Evolutionary conservation across 2,797 vertebrate species (phyloP), one percentile per base, ranked within the genome.

Genomic region (Manis pentadactyla): DNA sequence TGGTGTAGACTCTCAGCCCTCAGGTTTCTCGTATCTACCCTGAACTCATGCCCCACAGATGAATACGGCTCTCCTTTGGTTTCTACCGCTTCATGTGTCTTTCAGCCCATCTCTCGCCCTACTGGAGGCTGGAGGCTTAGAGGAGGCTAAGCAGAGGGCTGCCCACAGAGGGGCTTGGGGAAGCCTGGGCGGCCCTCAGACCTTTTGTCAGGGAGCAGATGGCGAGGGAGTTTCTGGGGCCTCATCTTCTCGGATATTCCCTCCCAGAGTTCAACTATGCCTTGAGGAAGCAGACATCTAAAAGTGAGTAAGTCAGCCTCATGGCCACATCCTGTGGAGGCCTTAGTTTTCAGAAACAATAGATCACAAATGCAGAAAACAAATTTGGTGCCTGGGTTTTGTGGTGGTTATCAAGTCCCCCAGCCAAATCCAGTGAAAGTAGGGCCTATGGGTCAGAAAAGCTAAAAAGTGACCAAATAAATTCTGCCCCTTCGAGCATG

Each of bases 391-490:
- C 55, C 31, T 87, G 42, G 31, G 7, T 75, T 63, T 7, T 6
- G 61, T 27, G 12, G 4, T 19, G 55, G 1, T 79, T 46, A 61
- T 46, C 49, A 15, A 63, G 71, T 1, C 10, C 14, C 2, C 29
- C 10, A 7, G 4, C n/a, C 1, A 51, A 29, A 87, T 31, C 31
- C 49, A 86, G 17, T 11, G 19, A 63, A 92, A 87, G 14, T 55
- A 34, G 34, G 93, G 25, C 66, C 61, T 51, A 84, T 95, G 59
- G 77, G 13, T 42, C 25, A 95, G 57, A 51, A n/a, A 89, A 59
- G 18, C 46, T 75, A 55, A 25, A 37, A 53, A 86, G 68, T 9
- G 2, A 37, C 7, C 18, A 61, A 34, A 59, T 25, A 21, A 84
- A 46, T 87, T 64, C 25, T 64, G 31, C 1, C 63, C 39, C 34